Conservation (phyloP, 2,797 vertebrate genomes). For the Trachurus trachurus region DNA sequence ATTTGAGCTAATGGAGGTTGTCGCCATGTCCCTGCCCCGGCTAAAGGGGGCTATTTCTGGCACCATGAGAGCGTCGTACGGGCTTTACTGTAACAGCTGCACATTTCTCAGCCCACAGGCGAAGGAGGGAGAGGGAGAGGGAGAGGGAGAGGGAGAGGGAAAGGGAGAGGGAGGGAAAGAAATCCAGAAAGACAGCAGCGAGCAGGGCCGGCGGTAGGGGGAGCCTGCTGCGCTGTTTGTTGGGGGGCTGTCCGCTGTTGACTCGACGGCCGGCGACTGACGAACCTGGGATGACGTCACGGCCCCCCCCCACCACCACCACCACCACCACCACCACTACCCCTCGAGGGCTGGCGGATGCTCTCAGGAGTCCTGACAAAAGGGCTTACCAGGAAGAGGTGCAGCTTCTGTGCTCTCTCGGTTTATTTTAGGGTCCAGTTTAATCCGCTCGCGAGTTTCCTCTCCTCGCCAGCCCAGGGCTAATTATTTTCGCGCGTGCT, state of each 20-base stretch:
- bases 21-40: slow-evolving; percentile 62
- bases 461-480: slow-evolving; percentile 51
- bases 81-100: slow-evolving; percentile 79
- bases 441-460: slow-evolving; percentile 62
- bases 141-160: background rate
- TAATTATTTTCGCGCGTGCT: slow-evolving; percentile 71
- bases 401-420: slow-evolving; percentile 40
- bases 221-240: slow-evolving; percentile 27
- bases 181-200: background rate
- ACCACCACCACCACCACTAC: no score
- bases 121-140: background rate
- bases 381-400: slow-evolving; percentile 59
- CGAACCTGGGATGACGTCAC: slow-evolving; percentile 78
- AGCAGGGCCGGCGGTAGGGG: background rate
- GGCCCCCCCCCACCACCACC: slow-evolving; percentile 15
- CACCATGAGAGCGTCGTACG: slow-evolving; percentile 44
- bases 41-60: slow-evolving; percentile 78
- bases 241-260: slow-evolving; percentile 41
- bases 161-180: background rate
- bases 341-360: slow-evolving; percentile 29
- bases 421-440: slow-evolving; percentile 67
- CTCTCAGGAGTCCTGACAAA: slow-evolving; percentile 53
- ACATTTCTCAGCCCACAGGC: slow-evolving; percentile 68
- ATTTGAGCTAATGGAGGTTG: slow-evolving; percentile 79
- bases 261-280: slow-evolving; percentile 74